Conservation (phyloP, 2,113 vertebrate species). For the Neolamprologus longior region DNA sequence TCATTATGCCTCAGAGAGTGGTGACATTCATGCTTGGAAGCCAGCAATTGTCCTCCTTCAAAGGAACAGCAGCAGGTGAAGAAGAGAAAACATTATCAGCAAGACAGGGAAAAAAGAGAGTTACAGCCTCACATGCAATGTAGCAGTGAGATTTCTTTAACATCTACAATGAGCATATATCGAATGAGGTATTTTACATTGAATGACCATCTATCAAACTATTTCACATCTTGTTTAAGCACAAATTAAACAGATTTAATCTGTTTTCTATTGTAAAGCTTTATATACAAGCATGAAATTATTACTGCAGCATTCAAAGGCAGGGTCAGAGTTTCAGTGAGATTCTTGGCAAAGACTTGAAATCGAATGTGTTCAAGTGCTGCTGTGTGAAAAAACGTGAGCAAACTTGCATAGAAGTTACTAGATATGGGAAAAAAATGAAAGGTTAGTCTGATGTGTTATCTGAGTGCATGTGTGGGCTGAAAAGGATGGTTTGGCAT, state of each 20-base stretch:
- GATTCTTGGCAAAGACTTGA: neutral
- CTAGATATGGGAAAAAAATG: neutral
- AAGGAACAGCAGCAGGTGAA: neutral
- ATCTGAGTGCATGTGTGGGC: neutral
- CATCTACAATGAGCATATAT: neutral
- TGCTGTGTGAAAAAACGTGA: neutral
- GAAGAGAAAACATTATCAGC: neutral
- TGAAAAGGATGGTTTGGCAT: slow-evolving; percentile 3
- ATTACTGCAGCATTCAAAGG: neutral
- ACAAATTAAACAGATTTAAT: neutral
- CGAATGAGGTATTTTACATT: neutral
- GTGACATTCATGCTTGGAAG: slow-evolving; percentile 12
- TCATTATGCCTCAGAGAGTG: slow-evolving; percentile 19
- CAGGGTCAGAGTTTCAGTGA: neutral
- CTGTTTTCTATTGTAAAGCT: neutral
- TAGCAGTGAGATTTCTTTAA: neutral
- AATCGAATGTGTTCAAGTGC: neutral
- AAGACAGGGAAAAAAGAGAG: neutral
- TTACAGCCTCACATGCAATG: neutral
- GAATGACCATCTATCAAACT: neutral
- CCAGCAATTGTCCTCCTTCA: neutral
- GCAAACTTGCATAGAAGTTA: neutral
- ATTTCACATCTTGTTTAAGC: neutral
- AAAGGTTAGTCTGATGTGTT: neutral
- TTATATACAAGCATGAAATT: neutral